Base-by-base conservation (phyloP, 2,113 vertebrate genomes). In the Pedetes capensis region DNA sequence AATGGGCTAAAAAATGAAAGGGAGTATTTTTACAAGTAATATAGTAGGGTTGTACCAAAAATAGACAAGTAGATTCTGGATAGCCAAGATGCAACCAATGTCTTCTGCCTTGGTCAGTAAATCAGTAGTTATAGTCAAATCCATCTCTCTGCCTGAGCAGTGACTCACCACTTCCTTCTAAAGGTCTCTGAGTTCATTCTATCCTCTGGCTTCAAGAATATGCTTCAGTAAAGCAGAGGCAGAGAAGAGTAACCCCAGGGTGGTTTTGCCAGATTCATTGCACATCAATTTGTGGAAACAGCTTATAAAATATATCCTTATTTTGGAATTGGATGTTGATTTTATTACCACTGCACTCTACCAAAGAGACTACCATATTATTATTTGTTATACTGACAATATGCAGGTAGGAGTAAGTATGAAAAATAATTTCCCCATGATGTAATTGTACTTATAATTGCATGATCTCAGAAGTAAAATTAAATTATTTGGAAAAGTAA, bases 211-310 rank as follows among this genome's bases (percentile, higher is more conserved):
- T 80, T 91, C 57, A 47, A 88, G 75, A 92, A 78, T 91, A 37
- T 69, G 51, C 55, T 85, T 53, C 47, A 61, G 42, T 32, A 95
- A 63, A 39, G 47, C n/a, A 8, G 32, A 89, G 59, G 39, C 8
- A 66, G 71, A 76, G 79, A 88, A 72, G 18, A 55, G 4, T 44
- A 25, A 34, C 87, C 49, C 89, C 37, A 18, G 87, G 82, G 51
- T 72, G 34, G 78, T 14, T 88, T 80, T 27, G 1, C 72, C 89
- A 78, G 71, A 63, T 88, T 90, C 53, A 42, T 53, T 93, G 44
- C 37, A 37, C 32, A 74, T 90, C 87, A 83, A 16, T 84, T 95
- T 93, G 81, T 80, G 79, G 69, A 90, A 89, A 84, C 6, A 79
- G 29, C 39, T 84, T 84, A 53, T 51, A 91, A 66, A 91, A 90